Conservation (phyloP, 2,113 vertebrate genomes). For the Hepsetus odoe region DNA sequence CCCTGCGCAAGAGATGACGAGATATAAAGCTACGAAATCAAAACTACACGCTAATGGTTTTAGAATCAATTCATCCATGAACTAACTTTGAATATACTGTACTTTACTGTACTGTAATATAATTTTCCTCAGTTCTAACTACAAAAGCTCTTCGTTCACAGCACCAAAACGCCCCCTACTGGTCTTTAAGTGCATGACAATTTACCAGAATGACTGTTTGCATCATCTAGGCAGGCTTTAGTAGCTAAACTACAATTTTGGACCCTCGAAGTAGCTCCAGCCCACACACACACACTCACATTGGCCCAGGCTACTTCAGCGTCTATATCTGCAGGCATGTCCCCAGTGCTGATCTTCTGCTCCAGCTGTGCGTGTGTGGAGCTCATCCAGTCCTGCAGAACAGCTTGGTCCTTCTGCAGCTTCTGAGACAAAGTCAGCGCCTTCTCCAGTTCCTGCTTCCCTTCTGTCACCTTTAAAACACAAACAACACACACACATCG, state of each 20-base stretch:
- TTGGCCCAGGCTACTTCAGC: conserved; percentile 91
- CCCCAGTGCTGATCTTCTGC: conserved; percentile 82
- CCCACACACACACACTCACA: conserved; percentile 72
- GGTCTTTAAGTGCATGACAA: too few relatives aligned
- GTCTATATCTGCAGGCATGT: conserved; percentile 86
- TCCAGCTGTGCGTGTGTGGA: conserved; percentile 81
- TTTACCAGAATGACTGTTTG: too few relatives aligned
- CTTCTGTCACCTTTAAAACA: conserved; percentile 87
- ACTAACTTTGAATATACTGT: too few relatives aligned
- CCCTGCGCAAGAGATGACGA: conserved; percentile 69
- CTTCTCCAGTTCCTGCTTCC: conserved; percentile 93
- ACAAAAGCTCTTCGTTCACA: too few relatives aligned
- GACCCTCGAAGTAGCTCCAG: neutral
- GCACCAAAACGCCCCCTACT: too few relatives aligned
- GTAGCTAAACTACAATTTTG: too few relatives aligned
- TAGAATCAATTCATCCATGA: too few relatives aligned
- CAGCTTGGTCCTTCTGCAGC: conserved; percentile 81
- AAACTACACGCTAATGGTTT: too few relatives aligned
- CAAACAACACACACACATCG: neutral
- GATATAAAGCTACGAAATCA: neutral
- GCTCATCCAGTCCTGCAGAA: conserved; percentile 87
- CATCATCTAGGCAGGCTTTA: too few relatives aligned
- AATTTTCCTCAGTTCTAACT: too few relatives aligned
- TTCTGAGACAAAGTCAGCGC: conserved; percentile 84
- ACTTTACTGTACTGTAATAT: too few relatives aligned